A percentile compares a stretch with the other conserved stretches of the same genome.
Conservation (phyloP, 2,797 vertebrate species). For the Oreortyx pictus region DNA sequence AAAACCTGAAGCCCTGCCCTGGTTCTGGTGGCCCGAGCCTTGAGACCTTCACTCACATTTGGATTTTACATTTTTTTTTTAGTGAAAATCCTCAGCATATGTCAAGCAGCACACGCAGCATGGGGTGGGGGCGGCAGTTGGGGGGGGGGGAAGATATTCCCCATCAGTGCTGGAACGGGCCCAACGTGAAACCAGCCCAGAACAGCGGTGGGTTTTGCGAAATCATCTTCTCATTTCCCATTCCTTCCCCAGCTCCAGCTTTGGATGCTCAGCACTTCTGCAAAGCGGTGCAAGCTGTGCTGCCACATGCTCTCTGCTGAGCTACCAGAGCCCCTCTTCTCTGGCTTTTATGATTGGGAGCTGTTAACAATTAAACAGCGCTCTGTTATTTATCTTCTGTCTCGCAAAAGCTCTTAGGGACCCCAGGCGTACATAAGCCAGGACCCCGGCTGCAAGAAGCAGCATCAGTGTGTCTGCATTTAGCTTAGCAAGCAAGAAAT, state of each 20-base stretch:
- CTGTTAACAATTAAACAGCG: background rate
- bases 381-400: background rate
- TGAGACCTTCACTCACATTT: background rate
- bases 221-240: background rate
- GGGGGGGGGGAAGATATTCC: background rate
- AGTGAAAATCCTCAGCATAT: background rate
- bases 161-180: conserved; percentile 2
- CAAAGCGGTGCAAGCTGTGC: conserved; percentile 12
- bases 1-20: background rate
- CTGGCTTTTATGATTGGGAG: background rate
- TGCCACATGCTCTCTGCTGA: background rate
- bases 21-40: background rate
- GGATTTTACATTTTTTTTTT: background rate
- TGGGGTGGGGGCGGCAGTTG: background rate
- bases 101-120: background rate
- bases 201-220: background rate
- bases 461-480: background rate
- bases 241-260: background rate
- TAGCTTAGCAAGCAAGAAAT: background rate
- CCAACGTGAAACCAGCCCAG: background rate
- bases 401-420: background rate
- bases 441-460: background rate
- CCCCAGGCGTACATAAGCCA: background rate
- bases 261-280: conserved; percentile 32
- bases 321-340: background rate